These are phyloP conservation scores for Brachionus koreanus DNA, from an alignment of 1,140 invertebrate species.

Conservation along the genomic window DNA sequence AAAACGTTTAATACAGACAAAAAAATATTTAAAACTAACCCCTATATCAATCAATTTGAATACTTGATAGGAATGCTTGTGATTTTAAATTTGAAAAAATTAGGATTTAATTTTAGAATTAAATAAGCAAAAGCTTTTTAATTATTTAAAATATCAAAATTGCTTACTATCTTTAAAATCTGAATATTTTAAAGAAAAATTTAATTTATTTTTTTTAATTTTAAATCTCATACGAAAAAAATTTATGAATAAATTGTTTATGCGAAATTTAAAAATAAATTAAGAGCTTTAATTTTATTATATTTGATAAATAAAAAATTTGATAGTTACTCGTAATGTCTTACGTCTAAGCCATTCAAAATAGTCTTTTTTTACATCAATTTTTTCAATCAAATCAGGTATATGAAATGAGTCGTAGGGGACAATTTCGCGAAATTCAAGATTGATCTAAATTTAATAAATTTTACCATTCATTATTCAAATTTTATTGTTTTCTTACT, in stretches of 20 bases:
- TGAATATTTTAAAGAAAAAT: not conserved
- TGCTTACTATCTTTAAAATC: not conserved
- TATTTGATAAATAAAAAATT: not conserved
- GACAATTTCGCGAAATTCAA: slow-evolving; percentile 61
- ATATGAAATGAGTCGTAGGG: slow-evolving; percentile 80
- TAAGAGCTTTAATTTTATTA: not conserved
- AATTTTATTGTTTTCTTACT: not conserved
- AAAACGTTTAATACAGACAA: not conserved
- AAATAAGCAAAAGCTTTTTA: not conserved
- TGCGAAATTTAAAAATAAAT: not conserved
- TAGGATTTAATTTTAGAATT: not conserved
- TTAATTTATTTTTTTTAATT: not conserved
- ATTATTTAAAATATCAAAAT: not conserved
- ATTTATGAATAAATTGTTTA: not conserved
- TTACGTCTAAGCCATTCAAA: slow-evolving; percentile 66
- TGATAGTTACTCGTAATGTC: not conserved
- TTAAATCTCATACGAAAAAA: not conserved
- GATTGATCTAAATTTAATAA: slow-evolving; percentile 5
- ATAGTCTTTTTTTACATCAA: slow-evolving; percentile 79
- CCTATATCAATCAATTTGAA: slow-evolving; percentile 36
- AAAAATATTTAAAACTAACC: not conserved
- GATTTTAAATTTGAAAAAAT: not conserved
- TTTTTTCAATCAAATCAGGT: slow-evolving; percentile 69
- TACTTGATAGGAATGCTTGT: slow-evolving; percentile 41
- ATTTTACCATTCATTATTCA: too few relatives aligned